phyloP scores from a whole-genome alignment of 1,140 invertebrate species.

The Pogonomyrmex californicus region DNA sequence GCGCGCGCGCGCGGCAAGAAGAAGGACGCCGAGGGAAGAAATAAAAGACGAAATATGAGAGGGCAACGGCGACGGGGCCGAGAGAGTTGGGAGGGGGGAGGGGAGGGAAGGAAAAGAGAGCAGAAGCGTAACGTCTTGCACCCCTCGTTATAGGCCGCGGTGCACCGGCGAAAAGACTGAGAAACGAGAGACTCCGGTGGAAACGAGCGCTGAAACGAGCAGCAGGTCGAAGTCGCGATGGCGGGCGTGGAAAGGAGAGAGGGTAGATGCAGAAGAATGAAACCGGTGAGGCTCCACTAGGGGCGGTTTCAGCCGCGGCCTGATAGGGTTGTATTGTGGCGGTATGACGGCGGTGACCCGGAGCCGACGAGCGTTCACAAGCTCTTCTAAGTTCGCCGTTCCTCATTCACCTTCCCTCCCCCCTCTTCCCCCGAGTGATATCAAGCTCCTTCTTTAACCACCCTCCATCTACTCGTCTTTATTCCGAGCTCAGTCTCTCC shows the following conservation, averaged over 20 bases:
- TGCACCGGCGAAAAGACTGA: slow-evolving; percentile 64
- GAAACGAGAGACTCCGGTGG: slow-evolving; percentile 59
- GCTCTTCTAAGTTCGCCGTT: slow-evolving; percentile 69
- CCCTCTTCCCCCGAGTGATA: background rate
- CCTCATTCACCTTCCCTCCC: slow-evolving; percentile 24
- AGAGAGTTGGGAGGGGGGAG: background rate
- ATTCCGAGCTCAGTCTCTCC: slow-evolving; percentile 65
- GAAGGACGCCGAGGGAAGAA: slow-evolving; percentile 36
- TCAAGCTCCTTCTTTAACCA: slow-evolving; percentile 49
- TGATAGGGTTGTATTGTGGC: slow-evolving; percentile 81
- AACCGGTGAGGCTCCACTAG: slow-evolving; percentile 18
- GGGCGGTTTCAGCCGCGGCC: slow-evolving; percentile 61
- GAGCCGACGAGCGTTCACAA: slow-evolving; percentile 79
- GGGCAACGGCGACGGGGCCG: background rate
- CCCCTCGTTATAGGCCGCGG: slow-evolving; percentile 73
- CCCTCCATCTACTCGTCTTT: slow-evolving; percentile 67
- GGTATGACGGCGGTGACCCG: slow-evolving; percentile 80
- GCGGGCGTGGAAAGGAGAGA: slow-evolving; percentile 9
- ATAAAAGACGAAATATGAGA: slow-evolving; percentile 27
- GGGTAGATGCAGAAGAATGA: slow-evolving; percentile 49
- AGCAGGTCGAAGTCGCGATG: slow-evolving; percentile 69
- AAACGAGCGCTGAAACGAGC: slow-evolving; percentile 79
- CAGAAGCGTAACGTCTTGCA: slow-evolving; percentile 67
- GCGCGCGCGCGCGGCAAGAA: slow-evolving; percentile 35
- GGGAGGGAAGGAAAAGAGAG: slow-evolving; percentile 52